Base-by-base conservation (phyloP, 1,140 invertebrate genomes). In the Dryas iulia region DNA sequence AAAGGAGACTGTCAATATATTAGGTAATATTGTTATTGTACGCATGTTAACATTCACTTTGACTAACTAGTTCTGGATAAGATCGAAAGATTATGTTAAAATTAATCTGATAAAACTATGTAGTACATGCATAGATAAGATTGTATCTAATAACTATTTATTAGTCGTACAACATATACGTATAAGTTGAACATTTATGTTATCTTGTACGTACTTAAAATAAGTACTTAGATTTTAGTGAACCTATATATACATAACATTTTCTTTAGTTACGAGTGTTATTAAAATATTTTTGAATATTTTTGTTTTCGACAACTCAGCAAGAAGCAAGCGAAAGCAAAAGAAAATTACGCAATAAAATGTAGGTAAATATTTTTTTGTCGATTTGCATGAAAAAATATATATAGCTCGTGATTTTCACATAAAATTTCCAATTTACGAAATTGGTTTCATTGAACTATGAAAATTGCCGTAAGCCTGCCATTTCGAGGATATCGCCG, bases 381-480 rank as follows among this genome's bases (percentile, higher is more conserved):
- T 39, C 3, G n/a, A 5, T 39, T 12, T 11, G 11, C 11, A 39
- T 28, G 0, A 59, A 23, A 59, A 35, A 59, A 35, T 59, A 24
- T 59, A 10, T 5, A 12, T 59, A n/a, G 10, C 3, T 25, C 14
- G 12, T 28, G n/a, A 35, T 30, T 21, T 39, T 6, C 31, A 28
- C 14, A 57, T 58, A 58, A 65, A 65, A 58, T 11, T 65, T 18
- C 23, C 31, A 18, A 39, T 58, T 21, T 21, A 3, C 33, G 25
- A 66, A 33, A 66, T 47, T 59, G 25, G 24, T 66, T 59, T 59
- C 64, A 58, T 47, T 56, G 56, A 58, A 66, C 24, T 26, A 59
- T 47, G 35, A 25, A 53, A 52, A 63, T 53, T 26, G 52, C 26
- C 21, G 21, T 54, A 54, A 33, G 47, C 52, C 52, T 31, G 21